Evolutionary conservation across 2,113 vertebrate genomes (phyloP), one percentile per base, ranked within the genome.

Genomic region (Alexandromys fortis): DNA sequence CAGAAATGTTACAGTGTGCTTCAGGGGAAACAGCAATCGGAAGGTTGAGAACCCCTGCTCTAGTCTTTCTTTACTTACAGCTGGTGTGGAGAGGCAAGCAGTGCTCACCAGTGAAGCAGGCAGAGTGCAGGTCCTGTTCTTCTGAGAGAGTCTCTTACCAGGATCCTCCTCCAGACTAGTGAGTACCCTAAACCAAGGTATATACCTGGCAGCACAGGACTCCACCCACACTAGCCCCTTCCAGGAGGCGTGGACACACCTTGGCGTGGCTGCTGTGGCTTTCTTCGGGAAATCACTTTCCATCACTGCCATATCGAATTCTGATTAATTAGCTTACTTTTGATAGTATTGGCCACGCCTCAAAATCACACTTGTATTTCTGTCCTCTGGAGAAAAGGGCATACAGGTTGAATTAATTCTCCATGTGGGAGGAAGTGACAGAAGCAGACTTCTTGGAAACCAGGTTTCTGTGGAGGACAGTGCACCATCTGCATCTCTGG

Each of bases 281-380:
- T 94, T 92, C 67, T 70, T 82, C 12, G 35, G 38, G 55, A 89
- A 55, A 49, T 89, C 55, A 19, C 55, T 90, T 91, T 24, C 47
- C 45, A 28, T 5, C 17, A 52, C 55, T 5, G 17, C 38, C n/a
- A 5, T 81, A 13, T 42, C 24, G 68, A 21, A 1, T 11, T 75
- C 33, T 82, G 68, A 94, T 86, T 75, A 75, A 76, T 28, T 5
- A 83, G 35, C 89, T 97, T 95, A 93, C 90, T 83, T 93, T 97
- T 83, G 92, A 90, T 94, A 96, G 47, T 6, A 12, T 12, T 94
- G 79, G 16, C 35, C 14, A 58, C 90, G 70, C 92, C 75, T 87
- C 33, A 49, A 86, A 91, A 35, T 28, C 42, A 79, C n/a, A 16
- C 17, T 42, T 89, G 49, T 77, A 58, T 30, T 89, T 95, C 42